phyloP scores from a whole-genome alignment of 2,113 vertebrate species.

The Triplophysa siluroides region DNA sequence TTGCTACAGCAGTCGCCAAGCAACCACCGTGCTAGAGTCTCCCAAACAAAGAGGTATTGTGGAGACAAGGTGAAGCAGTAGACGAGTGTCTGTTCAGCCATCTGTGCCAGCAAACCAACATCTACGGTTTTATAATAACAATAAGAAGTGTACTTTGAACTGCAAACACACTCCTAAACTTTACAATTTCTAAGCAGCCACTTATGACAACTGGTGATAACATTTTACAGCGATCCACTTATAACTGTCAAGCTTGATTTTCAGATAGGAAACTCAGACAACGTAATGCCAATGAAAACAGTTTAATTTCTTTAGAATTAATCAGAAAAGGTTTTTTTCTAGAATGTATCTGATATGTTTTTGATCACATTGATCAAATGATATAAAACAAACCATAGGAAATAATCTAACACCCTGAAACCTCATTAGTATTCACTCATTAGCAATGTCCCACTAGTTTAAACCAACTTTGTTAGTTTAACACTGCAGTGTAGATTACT shows the following conservation, averaged over 20 bases:
- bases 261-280: too few species aligned
- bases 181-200: background rate
- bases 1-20: constrained; percentile 38
- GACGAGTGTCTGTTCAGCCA: background rate
- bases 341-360: background rate
- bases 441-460: too few species aligned
- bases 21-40: constrained; percentile 41
- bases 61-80: constrained; percentile 21
- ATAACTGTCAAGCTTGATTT: too few species aligned
- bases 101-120: background rate
- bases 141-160: constrained; percentile 32
- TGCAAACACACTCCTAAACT: constrained; percentile 21
- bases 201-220: background rate
- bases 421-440: too few species aligned
- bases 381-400: background rate
- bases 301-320: background rate
- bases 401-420: background rate
- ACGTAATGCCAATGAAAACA: background rate
- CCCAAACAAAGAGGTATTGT: constrained; percentile 47
- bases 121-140: constrained; percentile 13
- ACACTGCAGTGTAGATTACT: background rate
- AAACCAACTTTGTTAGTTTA: background rate
- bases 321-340: background rate
- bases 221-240: background rate
- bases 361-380: background rate